A percentile compares a stretch with the other conserved stretches of the same genome.
These are phyloP conservation scores for Mustelus asterias DNA, from an alignment of 2,113 vertebrate species.

Conservation along the genomic window DNA sequence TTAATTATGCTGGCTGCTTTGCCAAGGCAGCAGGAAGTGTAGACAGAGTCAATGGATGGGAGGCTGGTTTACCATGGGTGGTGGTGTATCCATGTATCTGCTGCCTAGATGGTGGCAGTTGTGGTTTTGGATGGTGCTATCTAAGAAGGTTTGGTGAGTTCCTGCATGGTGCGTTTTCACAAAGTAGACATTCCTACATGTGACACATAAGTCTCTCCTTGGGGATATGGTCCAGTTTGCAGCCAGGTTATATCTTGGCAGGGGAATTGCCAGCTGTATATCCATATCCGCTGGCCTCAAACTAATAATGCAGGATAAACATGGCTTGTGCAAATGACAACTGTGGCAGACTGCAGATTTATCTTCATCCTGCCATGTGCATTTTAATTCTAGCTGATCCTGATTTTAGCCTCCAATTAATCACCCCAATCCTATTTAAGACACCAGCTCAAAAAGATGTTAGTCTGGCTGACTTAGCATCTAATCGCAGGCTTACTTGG, in stretches of 20 bases:
- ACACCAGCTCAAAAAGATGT: not conserved
- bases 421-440: constrained; percentile 8
- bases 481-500: not conserved
- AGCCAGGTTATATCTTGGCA: not conserved
- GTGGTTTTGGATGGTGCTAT: too few species aligned
- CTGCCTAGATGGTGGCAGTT: too few species aligned
- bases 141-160: too few species aligned
- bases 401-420: constrained; percentile 12
- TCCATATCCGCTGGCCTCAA: not conserved
- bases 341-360: not conserved
- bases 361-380: not conserved
- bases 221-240: not conserved
- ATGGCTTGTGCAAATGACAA: not conserved
- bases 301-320: not conserved
- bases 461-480: not conserved
- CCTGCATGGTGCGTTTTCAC: not conserved
- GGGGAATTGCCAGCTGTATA: not conserved
- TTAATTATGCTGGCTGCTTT: too few species aligned
- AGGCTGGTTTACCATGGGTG: too few species aligned
- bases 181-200: not conserved
- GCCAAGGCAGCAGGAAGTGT: too few species aligned
- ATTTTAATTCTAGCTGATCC: constrained; percentile 16
- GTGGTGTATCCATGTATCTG: too few species aligned
- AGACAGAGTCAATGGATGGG: too few species aligned
- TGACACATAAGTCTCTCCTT: not conserved